Conservation (phyloP, 2,797 vertebrate species). For the Peromyscus attwateri region DNA sequence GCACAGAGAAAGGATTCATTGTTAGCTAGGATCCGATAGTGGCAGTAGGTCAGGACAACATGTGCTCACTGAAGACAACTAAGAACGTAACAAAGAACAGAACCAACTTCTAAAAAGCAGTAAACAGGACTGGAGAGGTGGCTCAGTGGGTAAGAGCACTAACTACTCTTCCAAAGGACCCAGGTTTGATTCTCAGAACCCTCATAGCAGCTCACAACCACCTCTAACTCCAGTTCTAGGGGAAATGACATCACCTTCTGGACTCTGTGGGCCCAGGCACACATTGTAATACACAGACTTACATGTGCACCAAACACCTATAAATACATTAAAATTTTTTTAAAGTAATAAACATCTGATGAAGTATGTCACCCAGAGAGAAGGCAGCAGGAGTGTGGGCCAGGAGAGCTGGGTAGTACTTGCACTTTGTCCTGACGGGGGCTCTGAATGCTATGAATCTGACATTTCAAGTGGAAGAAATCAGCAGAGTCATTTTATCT, state of each 20-base stretch:
- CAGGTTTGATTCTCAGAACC: background rate
- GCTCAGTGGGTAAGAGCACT: background rate
- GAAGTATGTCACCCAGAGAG: background rate
- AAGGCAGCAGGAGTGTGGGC: background rate
- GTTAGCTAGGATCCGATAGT: rapidly evolving
- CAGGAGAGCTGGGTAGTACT: rapidly evolving
- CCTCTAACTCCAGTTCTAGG: background rate
- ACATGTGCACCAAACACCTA: background rate
- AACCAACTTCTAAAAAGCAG: background rate
- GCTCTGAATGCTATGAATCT: background rate
- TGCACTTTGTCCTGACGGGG: background rate
- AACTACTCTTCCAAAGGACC: background rate
- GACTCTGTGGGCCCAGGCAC: background rate
- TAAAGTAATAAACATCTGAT: background rate
- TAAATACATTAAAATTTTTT: background rate
- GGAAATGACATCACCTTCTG: background rate
- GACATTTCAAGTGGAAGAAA: background rate
- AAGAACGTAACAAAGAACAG: background rate
- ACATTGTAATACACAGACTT: background rate
- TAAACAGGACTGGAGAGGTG: background rate
- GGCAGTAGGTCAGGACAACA: no score
- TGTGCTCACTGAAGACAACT: background rate
- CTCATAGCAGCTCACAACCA: background rate
- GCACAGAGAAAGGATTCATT: background rate
- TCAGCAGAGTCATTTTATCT: background rate